Conservation (phyloP, 2,797 vertebrate species). For the Sebastes steindachneri region DNA sequence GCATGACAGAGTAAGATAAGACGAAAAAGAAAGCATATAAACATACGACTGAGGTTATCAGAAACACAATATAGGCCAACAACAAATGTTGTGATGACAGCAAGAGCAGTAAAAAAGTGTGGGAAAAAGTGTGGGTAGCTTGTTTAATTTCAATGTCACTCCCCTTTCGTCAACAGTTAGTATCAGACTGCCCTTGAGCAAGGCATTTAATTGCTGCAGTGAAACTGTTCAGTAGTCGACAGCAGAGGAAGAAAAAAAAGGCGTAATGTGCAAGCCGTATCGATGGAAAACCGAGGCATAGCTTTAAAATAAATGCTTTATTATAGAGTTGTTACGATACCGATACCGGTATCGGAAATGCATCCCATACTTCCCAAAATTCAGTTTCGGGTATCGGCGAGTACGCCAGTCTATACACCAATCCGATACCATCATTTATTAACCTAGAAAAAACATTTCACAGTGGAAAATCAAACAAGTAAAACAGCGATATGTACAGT, state of each 20-base stretch:
- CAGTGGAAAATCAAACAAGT: no score
- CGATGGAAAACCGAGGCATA: neutral
- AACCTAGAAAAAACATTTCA: no score
- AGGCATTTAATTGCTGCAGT: neutral
- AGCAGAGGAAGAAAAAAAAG: neutral
- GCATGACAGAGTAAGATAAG: conserved; percentile 17
- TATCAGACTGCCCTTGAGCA: neutral
- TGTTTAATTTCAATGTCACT: neutral
- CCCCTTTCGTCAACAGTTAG: neutral
- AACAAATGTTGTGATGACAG: neutral
- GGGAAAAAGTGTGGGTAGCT: neutral
- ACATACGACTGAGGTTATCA: neutral
- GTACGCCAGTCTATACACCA: no score
- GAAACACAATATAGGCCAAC: neutral
- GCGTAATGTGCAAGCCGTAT: neutral
- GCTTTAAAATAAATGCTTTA: neutral
- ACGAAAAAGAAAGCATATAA: neutral
- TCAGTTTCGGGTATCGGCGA: no score
- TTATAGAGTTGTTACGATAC: no score
- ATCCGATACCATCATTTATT: no score
- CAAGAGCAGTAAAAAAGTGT: neutral
- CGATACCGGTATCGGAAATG: no score
- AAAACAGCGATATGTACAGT: no score
- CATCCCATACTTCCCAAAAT: no score
- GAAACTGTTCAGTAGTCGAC: neutral